Percentiles rank a stretch among this genome's conserved stretches.
Evolutionary conservation across 1,140 invertebrate genomes (phyloP).

Genomic region (Teleogryllus occipitalis): DNA sequence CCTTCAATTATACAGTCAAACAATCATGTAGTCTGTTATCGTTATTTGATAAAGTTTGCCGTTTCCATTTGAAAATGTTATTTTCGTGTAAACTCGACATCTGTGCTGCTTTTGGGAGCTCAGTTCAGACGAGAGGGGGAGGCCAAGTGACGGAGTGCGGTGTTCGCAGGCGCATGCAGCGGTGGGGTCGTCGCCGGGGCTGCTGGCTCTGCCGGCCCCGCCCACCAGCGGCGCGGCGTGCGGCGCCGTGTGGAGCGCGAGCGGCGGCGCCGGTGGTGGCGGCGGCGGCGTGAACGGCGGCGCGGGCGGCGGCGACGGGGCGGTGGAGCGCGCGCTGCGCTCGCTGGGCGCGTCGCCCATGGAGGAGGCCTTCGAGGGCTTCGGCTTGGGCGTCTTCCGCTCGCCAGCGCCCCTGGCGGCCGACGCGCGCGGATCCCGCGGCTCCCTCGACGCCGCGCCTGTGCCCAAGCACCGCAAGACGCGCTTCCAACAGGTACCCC

Average conservation of each 20-base stretch:
- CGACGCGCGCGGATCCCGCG: conserved; percentile 46
- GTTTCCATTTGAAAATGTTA: too few species aligned
- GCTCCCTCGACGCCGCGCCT: conserved; percentile 55
- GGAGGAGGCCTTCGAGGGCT: conserved; percentile 45
- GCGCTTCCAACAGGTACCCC: conserved; percentile 75
- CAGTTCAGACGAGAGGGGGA: too few species aligned
- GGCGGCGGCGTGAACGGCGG: too few species aligned
- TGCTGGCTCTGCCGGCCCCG: conserved; percentile 32
- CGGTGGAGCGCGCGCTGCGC: conserved; percentile 58
- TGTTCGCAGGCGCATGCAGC: not conserved
- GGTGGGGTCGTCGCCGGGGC: conserved; percentile 23
- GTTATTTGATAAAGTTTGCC: too few species aligned
- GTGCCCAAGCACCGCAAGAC: conserved; percentile 77
- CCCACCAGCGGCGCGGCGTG: conserved; percentile 31
- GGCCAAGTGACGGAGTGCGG: too few species aligned
- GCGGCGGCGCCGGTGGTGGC: too few species aligned
- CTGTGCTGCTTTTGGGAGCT: too few species aligned
- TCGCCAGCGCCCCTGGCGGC: conserved; percentile 27
- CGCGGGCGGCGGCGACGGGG: too few species aligned
- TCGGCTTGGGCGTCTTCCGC: conserved; percentile 29
- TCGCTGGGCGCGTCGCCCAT: conserved; percentile 42
- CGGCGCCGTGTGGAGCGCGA: conserved; percentile 52
- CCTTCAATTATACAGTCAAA: too few species aligned
- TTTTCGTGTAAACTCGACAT: too few species aligned
- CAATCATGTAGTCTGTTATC: too few species aligned